Base-by-base conservation (phyloP, 2,113 vertebrate species). In the Ptilorrhoa leucosticta region DNA sequence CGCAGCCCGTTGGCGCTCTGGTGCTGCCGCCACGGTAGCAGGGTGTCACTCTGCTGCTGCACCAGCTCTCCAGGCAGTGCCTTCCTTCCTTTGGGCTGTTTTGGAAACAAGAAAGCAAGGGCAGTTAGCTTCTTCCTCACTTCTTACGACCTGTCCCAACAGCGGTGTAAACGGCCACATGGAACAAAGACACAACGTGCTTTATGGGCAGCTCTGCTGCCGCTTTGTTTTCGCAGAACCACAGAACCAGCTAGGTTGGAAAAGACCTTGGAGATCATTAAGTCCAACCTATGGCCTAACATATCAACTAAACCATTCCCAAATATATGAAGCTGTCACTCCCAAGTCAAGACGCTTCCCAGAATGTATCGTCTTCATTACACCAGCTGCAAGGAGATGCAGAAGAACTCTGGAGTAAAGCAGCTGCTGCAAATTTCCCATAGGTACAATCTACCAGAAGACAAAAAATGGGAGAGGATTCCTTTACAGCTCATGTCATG, bases 1-100 rank as follows among this genome's bases (percentile, higher is more conserved):
- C 98, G 97, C 75, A 99, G 98, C 45, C 99, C 98, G 6, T 88
- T 96, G 30, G 98, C 88, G 13, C 82, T 97, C 80, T 92, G 98
- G 26, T 50, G 97, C 89, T 95, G 97, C 42, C 98, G 97, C 97
- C 98, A 97, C 0, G 98, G 98, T 75, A 99, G 98, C 93, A 97
- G 94, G 9, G 98, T 98, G 97, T 98, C 97, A 5, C 96, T 97
- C 3, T 97, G 98, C 30, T 97, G 97, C 39, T 85, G 98, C 1
- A 54, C 66, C 50, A 97, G 91, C 24, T 98, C 98, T 42, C 89
- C 96, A 5, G 93, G 61, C 23, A 82, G 26, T 0, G 15, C 91
- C 94, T 96, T 97, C 92, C 84, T 96, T 19, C 95, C 98, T 81
- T 96, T 96, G 47, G 96, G 96, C 51, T 96, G 96, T 6, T 82